A percentile compares a stretch with the other conserved stretches of the same genome.
These are phyloP conservation scores for Hydrozoanthus gracilis DNA, from an alignment of 92 coral and sea anemone species.

Conservation along the genomic window DNA sequence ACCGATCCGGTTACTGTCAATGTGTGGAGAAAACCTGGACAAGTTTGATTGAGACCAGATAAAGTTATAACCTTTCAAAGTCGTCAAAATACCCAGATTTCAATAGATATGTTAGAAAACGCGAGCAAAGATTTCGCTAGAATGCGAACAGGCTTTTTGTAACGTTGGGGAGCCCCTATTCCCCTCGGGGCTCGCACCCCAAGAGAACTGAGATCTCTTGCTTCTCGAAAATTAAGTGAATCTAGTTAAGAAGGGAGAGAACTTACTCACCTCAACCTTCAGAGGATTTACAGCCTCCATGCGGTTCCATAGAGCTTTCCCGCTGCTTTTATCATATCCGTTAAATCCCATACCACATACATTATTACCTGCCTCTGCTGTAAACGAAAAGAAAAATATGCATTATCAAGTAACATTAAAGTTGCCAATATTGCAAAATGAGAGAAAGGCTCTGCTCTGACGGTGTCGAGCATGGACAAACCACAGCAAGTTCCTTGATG, in stretches of 20 bases:
- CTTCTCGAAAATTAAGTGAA: too few species aligned
- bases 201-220: not conserved
- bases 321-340: slow-evolving; percentile 53
- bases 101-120: not conserved
- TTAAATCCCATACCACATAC: slow-evolving; percentile 58
- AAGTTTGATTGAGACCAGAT: not conserved
- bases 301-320: slow-evolving; percentile 53
- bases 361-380: slow-evolving; percentile 59
- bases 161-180: not conserved
- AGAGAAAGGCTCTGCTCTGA: too few species aligned
- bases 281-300: slow-evolving; percentile 17
- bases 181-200: too few species aligned
- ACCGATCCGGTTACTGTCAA: too few species aligned
- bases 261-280: slow-evolving; percentile 28
- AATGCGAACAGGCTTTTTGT: not conserved
- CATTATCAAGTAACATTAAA: too few species aligned
- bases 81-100: not conserved
- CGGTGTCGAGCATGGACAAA: too few species aligned
- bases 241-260: not conserved
- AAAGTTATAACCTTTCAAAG: too few species aligned
- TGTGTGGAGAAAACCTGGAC: not conserved
- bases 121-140: not conserved
- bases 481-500: too few species aligned
- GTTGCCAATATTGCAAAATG: not conserved
- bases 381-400: not conserved